Base-by-base conservation (phyloP, 2,113 vertebrate genomes). In the Elaphurus davidianus region DNA sequence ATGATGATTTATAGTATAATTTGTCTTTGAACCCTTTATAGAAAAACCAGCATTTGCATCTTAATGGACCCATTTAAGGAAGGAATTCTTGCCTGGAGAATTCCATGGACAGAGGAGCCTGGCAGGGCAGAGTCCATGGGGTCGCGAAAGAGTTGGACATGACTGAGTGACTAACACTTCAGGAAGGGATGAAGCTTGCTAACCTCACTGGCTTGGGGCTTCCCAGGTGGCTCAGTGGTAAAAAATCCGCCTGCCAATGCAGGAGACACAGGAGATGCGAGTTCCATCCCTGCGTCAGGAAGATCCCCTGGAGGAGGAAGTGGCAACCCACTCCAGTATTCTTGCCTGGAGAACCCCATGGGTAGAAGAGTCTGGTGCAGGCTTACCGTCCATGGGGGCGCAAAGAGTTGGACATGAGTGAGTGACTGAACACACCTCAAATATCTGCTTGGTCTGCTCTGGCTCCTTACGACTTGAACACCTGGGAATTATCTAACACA, bases 41-140 rank as follows among this genome's bases (percentile, higher is more conserved):
- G 96, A 96, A 98, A 98, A 98, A 98, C 93, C 95, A 98, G 94
- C 98, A 98, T 79, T 89, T 97, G 92, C n/a, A 95, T 97, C 36
- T 97, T 97, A 96, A 98, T 91, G 94, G 98, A 93, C 50, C 5
- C 50, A 54, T 74, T 96, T 96, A 81, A 52, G 95, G 90, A 74
- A 97, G 19, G 74, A 93, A 92, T 27, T 74, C 67, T 74, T 74
- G 67, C 67, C 67, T 40, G 67, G 67, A 74, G 67, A 74, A 40
- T 74, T 74, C 21, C 36, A 40, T 25, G 67, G 36, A 74, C 67
- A 40, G 67, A 74, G 36, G 21, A 74, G 36, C 67, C 67, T 74
- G 67, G 67, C 36, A 25, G 67, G 67, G n/a, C 23, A 40, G 19
- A 74, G 36, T 40, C 21, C 67, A 40, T 25, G 21, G n/a, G 67